Percentiles rank a stretch among this genome's conserved stretches.
These are phyloP conservation scores for Spisula solida DNA, from an alignment of 2,888 invertebrate species.

Conservation along the genomic window DNA sequence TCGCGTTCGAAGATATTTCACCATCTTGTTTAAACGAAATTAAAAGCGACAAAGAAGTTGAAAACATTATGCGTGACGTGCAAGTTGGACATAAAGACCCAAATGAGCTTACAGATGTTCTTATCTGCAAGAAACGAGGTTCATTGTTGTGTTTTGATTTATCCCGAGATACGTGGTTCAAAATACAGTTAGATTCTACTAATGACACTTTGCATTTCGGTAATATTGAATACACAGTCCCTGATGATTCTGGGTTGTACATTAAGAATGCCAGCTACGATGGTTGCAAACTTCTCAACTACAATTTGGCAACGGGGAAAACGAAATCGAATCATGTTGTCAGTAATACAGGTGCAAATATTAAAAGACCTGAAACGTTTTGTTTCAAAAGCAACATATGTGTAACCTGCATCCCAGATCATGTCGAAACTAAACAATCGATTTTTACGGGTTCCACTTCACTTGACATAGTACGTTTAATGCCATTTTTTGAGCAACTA, in stretches of 20 bases:
- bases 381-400: neutral
- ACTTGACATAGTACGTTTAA: too few species aligned
- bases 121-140: neutral
- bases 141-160: conserved; percentile 7
- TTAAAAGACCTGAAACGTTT: neutral
- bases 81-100: neutral
- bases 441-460: neutral
- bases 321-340: neutral
- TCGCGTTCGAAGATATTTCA: conserved; percentile 30
- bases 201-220: neutral
- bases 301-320: neutral
- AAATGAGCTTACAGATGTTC: neutral
- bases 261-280: too few species aligned
- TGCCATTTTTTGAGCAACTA: too few species aligned
- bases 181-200: neutral
- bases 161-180: conserved; percentile 4
- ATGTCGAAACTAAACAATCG: neutral
- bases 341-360: neutral
- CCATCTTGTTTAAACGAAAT: neutral
- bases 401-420: neutral
- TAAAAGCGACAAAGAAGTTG: neutral
- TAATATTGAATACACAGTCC: neutral
- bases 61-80: neutral
- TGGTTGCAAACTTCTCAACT: neutral
- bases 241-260: neutral